These are phyloP conservation scores for Thecophora atra DNA, from an alignment of 2,888 invertebrate species.

Conservation along the genomic window DNA sequence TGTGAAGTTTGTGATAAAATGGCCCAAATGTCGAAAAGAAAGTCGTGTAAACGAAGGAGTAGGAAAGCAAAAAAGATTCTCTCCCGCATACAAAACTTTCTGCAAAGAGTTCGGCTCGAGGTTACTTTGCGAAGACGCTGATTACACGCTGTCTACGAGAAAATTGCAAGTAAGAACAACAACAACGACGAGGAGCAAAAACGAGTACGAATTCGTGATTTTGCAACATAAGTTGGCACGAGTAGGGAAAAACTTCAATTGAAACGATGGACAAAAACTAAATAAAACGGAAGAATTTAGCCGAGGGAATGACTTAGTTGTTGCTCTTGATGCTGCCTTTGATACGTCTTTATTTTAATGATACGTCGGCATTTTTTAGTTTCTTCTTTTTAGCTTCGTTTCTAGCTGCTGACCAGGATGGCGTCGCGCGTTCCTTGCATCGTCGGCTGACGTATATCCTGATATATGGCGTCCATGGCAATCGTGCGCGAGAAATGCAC, in stretches of 20 bases:
- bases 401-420: conserved; percentile 13
- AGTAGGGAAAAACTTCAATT: neutral
- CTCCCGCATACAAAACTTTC: neutral
- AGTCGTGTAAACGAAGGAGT: neutral
- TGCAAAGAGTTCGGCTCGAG: neutral
- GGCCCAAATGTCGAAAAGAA: conserved; percentile 8
- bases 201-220: conserved; percentile 3
- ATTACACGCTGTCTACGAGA: conserved; percentile 8
- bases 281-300: conserved; percentile 19
- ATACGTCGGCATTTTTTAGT: neutral
- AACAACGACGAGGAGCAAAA: neutral
- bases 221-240: conserved; percentile 9
- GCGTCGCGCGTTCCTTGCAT: conserved; percentile 22
- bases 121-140: neutral
- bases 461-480: conserved; percentile 20
- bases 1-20: conserved; percentile 30
- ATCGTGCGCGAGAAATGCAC: conserved; percentile 20
- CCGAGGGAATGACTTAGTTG: conserved; percentile 2
- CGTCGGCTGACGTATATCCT: conserved; percentile 32
- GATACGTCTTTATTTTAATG: conserved; percentile 6
- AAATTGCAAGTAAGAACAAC: neutral
- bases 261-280: neutral
- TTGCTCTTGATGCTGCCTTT: neutral
- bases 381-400: neutral
- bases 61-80: neutral